A percentile compares a stretch with the other conserved stretches of the same genome.
Evolutionary conservation across 2,888 invertebrate genomes (phyloP).

Genomic region (Octonoba sinensis): DNA sequence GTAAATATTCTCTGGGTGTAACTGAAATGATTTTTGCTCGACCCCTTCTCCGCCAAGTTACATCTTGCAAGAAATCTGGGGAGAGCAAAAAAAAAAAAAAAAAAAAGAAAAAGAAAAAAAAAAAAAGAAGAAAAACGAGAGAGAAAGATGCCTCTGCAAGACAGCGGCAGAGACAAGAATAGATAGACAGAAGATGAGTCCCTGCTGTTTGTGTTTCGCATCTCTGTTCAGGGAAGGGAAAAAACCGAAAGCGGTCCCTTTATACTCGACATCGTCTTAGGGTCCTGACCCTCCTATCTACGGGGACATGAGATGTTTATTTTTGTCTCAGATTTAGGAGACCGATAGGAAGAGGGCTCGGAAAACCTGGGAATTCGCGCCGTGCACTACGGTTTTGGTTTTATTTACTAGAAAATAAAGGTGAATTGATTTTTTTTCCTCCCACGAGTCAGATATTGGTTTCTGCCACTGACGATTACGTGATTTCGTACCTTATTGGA

Average conservation of each 20-base stretch:
- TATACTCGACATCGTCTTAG: slow-evolving; percentile 33
- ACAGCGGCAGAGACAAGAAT: slow-evolving; percentile 39
- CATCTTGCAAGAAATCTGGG: slow-evolving; percentile 5
- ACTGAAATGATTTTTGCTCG: too few species aligned
- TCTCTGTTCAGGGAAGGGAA: neutral
- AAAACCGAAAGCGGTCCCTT: slow-evolving; percentile 31
- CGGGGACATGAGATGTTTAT: slow-evolving; percentile 24
- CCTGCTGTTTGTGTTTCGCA: slow-evolving; percentile 35
- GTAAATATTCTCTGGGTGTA: too few species aligned
- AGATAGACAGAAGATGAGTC: slow-evolving; percentile 32
- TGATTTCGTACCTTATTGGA: too few species aligned
- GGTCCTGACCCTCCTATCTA: slow-evolving; percentile 38
- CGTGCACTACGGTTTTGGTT: too few species aligned
- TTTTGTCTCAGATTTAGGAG: slow-evolving; percentile 7
- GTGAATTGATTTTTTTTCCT: too few species aligned
- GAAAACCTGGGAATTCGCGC: too few species aligned
- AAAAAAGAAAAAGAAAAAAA: slow-evolving; percentile 8
- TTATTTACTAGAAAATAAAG: too few species aligned
- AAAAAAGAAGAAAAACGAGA: slow-evolving; percentile 2
- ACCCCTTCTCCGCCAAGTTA: too few species aligned
- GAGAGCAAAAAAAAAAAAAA: slow-evolving; percentile 8
- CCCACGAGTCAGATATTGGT: too few species aligned
- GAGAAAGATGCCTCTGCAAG: slow-evolving; percentile 18
- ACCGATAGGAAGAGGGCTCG: neutral
- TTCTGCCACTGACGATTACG: too few species aligned